Conservation (phyloP, 2,888 invertebrate genomes). For the Diadromus collaris region DNA sequence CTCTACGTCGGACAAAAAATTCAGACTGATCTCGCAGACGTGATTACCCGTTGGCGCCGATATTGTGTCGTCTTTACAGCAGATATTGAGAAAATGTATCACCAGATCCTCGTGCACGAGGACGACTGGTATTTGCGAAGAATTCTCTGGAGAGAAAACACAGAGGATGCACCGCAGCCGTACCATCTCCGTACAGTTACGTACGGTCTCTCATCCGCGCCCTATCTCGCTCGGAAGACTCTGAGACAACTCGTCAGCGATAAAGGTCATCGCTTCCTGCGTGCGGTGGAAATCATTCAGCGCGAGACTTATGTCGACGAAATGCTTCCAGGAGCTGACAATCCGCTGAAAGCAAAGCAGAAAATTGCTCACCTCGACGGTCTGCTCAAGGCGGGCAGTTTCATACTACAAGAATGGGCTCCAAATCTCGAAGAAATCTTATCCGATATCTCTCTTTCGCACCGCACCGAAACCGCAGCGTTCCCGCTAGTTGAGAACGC, state of each 20-base stretch:
- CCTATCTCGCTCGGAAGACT: slow-evolving; percentile 27
- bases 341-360: not conserved
- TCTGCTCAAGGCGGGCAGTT: slow-evolving; percentile 25
- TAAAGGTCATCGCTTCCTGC: slow-evolving; percentile 26
- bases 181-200: slow-evolving; percentile 12
- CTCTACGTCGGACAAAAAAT: slow-evolving; percentile 71
- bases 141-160: slow-evolving; percentile 71
- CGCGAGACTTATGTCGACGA: slow-evolving; percentile 11
- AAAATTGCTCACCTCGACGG: not conserved
- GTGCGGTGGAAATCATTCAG: slow-evolving; percentile 6
- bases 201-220: not conserved
- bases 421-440: slow-evolving; percentile 9
- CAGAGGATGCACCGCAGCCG: not conserved
- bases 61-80: slow-evolving; percentile 69
- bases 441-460: too few species aligned
- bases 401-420: slow-evolving; percentile 35
- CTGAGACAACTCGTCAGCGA: too few species aligned
- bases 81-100: slow-evolving; percentile 77
- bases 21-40: slow-evolving; percentile 70
- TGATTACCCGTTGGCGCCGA: slow-evolving; percentile 69
- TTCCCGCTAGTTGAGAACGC: not conserved
- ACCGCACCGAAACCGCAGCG: not conserved
- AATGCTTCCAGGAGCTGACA: not conserved
- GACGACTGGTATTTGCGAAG: slow-evolving; percentile 68
- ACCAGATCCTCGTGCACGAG: slow-evolving; percentile 67